Evolutionary conservation across 2,797 vertebrate species (phyloP), one percentile per base, ranked within the genome.

Genomic region (Poecilia velifera): DNA sequence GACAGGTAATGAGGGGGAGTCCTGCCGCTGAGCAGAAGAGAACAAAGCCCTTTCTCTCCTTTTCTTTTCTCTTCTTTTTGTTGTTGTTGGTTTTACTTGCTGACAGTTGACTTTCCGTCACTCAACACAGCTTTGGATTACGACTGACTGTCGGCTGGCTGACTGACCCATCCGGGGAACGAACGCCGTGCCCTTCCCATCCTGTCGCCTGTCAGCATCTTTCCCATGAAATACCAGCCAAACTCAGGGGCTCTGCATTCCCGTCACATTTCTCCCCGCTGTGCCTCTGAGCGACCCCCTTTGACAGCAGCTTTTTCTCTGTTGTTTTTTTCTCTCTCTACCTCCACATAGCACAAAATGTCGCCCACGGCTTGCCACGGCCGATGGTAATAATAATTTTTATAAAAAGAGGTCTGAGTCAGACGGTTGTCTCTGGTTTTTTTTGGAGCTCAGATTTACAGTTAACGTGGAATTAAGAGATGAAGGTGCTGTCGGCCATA

Each of bases 141-240:
- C 77, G 68, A 84, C 0, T 53, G 49, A 45, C 85, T 89, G 89
- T 87, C 79, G 78, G 73, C 76, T 81, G 80, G 85, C 89, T 87
- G 90, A 81, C 88, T 86, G 79, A 76, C 84, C 84, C 82, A 81
- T 86, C 86, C 87, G 72, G 87, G 89, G 83, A 87, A 76, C 74
- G 55, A 85, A 77, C 16, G 81, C 82, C 36, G 45, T 88, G 90
- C 83, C 90, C 89, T 92, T 87, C 90, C 82, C 88, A 68, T 84
- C 74, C 89, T 74, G 89, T 76, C 73, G 77, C 81, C 91, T 85
- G 91, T 93, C 93, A 93, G 89, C 91, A 91, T 86, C 90, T 93
- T 93, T 93, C 90, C 90, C 88, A 85, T 79, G 81, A 74, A 80
- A 84, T 87, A 90, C 86, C 78, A 82, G 82, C 86, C 83, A 82